A percentile compares a stretch with the other conserved stretches of the same genome.
Evolutionary conservation across 2,113 vertebrate species (phyloP).

Genomic region (Oreamnos americanus): DNA sequence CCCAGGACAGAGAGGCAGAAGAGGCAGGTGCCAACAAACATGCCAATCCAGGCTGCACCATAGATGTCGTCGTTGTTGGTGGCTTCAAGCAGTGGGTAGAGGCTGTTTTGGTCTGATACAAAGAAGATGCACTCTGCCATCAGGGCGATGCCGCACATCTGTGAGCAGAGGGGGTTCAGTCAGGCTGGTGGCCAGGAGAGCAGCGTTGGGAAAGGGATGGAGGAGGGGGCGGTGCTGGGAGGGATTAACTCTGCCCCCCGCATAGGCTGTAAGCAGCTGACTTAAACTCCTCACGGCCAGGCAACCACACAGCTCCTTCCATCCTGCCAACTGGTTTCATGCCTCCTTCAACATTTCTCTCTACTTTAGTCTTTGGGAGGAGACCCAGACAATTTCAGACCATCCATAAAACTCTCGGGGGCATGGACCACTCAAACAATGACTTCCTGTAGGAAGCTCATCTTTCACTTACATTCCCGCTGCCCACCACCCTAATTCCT

Average conservation of each 20-base stretch:
- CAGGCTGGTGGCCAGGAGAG: background rate
- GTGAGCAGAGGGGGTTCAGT: background rate
- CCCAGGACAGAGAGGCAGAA: slow-evolving; percentile 83
- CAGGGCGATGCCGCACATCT: slow-evolving; percentile 85
- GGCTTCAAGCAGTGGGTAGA: slow-evolving; percentile 81
- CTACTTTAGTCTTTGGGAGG: background rate
- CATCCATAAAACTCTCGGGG: background rate
- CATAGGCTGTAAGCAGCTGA: background rate
- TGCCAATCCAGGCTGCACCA: slow-evolving; percentile 85
- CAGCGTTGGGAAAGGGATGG: background rate
- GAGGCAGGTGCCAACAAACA: slow-evolving; percentile 85
- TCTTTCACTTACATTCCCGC: background rate
- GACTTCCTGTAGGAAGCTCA: background rate
- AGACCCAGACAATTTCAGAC: background rate
- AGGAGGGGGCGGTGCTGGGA: background rate
- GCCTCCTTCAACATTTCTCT: background rate
- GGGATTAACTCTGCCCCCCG: background rate
- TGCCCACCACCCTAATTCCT: background rate
- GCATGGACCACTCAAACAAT: background rate
- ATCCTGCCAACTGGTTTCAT: background rate
- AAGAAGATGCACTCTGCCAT: slow-evolving; percentile 88
- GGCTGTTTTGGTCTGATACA: slow-evolving; percentile 75
- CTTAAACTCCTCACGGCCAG: background rate
- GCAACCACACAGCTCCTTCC: background rate
- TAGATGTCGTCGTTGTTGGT: slow-evolving; percentile 80